phyloP scores from a whole-genome alignment of 2,888 invertebrate species.

The Tachystola acroxantha region DNA sequence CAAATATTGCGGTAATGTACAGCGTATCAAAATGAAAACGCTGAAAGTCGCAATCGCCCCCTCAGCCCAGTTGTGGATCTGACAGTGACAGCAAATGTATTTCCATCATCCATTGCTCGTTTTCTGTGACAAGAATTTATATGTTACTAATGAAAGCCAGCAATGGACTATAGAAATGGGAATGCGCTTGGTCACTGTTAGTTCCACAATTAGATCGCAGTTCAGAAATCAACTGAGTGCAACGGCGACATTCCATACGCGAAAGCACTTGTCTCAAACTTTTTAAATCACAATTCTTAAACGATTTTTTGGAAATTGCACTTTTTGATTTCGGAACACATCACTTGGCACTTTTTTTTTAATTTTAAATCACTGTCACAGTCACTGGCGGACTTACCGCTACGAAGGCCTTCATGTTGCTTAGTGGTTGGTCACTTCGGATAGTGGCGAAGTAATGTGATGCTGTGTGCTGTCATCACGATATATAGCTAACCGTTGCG shows the following conservation, averaged over 20 bases:
- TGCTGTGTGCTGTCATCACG: constrained; percentile 47
- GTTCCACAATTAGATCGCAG: no score
- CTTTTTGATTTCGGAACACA: constrained; percentile 65
- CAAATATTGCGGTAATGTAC: no score
- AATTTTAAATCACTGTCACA: constrained; percentile 32
- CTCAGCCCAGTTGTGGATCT: no score
- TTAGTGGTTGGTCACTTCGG: constrained; percentile 70
- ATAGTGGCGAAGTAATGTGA: constrained; percentile 66
- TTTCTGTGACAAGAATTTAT: no score
- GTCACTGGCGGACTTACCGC: constrained; percentile 66
- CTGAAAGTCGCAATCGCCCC: no score
- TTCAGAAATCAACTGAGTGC: constrained; percentile 11
- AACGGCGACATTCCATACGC: constrained; percentile 8
- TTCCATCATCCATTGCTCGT: no score
- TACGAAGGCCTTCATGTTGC: constrained; percentile 75
- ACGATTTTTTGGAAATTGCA: constrained; percentile 15
- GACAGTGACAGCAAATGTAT: no score
- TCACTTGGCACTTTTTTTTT: constrained; percentile 52
- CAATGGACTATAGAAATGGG: no score
- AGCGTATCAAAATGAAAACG: no score
- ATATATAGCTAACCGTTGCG: constrained; percentile 62
- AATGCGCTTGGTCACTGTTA: no score
- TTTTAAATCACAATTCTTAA: constrained; percentile 13
- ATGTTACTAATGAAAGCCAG: no score
- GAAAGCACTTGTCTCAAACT: background rate